Percentiles rank a stretch among this genome's conserved stretches.
Evolutionary conservation across 2,797 vertebrate species (phyloP).

Genomic region (Malacoraja senta): DNA sequence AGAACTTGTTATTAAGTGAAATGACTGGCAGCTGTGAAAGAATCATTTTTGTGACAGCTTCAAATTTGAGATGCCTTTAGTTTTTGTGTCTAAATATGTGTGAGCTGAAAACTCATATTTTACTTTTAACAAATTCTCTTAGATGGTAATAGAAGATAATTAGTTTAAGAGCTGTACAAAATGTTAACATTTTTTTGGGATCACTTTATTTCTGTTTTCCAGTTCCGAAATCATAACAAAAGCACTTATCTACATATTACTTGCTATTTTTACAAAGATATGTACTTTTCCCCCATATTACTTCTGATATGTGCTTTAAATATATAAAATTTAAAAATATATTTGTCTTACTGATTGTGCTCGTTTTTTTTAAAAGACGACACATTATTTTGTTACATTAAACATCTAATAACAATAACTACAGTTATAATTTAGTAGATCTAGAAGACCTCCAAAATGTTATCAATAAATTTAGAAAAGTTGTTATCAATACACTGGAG

Average conservation of each 20-base stretch:
- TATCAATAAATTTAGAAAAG: neutral
- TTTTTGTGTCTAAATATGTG: neutral
- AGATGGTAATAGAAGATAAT: neutral
- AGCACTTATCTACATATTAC: neutral
- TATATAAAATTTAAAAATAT: neutral
- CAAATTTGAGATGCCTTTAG: neutral
- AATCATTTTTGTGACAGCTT: neutral
- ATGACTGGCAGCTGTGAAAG: neutral
- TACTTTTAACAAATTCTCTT: neutral
- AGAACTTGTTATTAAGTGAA: constrained; percentile 42
- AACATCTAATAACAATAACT: neutral
- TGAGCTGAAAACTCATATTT: neutral
- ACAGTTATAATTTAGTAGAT: neutral
- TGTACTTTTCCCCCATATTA: neutral
- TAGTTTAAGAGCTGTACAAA: neutral
- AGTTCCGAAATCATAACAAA: neutral
- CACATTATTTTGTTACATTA: neutral
- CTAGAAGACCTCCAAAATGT: neutral
- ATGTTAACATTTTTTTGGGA: neutral
- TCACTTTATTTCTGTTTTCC: neutral
- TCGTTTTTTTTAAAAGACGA: neutral
- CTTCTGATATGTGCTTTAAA: constrained; percentile 43
- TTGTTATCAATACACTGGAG: neutral
- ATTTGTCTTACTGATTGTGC: neutral
- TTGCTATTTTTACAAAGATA: neutral